Percentiles rank a stretch among this genome's conserved stretches.
Evolutionary conservation across 2,888 invertebrate species (phyloP).

Genomic region (Tachystola acroxantha): DNA sequence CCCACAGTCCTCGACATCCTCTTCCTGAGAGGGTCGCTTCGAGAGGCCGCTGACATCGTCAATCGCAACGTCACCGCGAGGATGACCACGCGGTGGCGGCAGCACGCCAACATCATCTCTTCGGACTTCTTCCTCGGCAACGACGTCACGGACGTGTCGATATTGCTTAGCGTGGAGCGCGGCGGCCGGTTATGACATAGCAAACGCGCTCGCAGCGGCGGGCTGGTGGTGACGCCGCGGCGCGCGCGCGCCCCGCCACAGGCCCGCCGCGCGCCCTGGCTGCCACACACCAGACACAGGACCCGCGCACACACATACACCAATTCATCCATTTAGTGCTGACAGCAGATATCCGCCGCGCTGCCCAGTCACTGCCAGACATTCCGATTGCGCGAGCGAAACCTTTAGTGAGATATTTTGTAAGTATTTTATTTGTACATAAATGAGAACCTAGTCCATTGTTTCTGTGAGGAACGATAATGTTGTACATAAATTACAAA

Average conservation of each 20-base stretch:
- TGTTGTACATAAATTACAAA: constrained; percentile 33
- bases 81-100: constrained; percentile 82
- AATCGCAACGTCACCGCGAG: constrained; percentile 85
- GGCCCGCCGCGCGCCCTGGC: constrained; percentile 45
- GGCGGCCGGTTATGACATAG: constrained; percentile 61
- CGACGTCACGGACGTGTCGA: constrained; percentile 83
- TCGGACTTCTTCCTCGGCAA: constrained; percentile 86
- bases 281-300: constrained; percentile 26
- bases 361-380: constrained; percentile 39
- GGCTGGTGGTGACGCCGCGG: constrained; percentile 37
- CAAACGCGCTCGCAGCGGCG: constrained; percentile 43
- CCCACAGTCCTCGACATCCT: constrained; percentile 81
- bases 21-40: constrained; percentile 78
- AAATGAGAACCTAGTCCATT: constrained; percentile 53
- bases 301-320: no score
- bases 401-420: constrained; percentile 56
- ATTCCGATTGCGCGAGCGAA: constrained; percentile 25
- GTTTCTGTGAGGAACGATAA: constrained; percentile 33
- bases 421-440: constrained; percentile 39
- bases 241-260: constrained; percentile 17
- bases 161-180: constrained; percentile 68
- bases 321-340: constrained; percentile 32
- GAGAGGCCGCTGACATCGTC: constrained; percentile 81
- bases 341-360: constrained; percentile 30
- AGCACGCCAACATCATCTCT: constrained; percentile 83